These are phyloP conservation scores for Acanthurus tractus DNA, from an alignment of 2,797 vertebrate species.

Conservation along the genomic window DNA sequence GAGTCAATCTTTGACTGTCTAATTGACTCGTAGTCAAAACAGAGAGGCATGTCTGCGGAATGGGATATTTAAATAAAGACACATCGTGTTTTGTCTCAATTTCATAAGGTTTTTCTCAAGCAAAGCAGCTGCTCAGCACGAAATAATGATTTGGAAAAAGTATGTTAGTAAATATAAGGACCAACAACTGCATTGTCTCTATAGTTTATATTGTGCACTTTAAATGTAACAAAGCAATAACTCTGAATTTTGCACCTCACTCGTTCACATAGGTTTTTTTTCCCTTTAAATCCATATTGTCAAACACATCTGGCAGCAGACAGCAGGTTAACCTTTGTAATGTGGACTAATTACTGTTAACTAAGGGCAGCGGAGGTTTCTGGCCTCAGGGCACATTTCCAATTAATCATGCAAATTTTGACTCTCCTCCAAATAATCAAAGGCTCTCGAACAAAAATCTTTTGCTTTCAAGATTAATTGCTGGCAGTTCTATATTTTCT, in stretches of 20 bases:
- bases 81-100: conserved; percentile 23
- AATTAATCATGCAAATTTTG: conserved; percentile 61
- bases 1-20: conserved; percentile 52
- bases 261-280: not conserved
- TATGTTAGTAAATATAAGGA: not conserved
- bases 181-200: not conserved
- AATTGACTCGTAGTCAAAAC: conserved; percentile 37
- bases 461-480: conserved; percentile 57
- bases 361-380: conserved; percentile 25
- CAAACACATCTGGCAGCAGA: conserved; percentile 26
- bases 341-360: conserved; percentile 55
- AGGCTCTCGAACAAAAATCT: conserved; percentile 39
- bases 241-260: not conserved
- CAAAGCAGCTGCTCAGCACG: conserved; percentile 24
- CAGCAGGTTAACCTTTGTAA: conserved; percentile 37
- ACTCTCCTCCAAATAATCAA: conserved; percentile 59
- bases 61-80: conserved; percentile 48
- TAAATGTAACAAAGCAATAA: not conserved
- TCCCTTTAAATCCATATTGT: conserved; percentile 5
- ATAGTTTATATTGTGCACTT: not conserved
- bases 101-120: conserved; percentile 15
- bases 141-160: conserved; percentile 17
- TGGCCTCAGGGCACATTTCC: conserved; percentile 51
- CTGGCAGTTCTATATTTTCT: conserved; percentile 35
- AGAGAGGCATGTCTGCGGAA: conserved; percentile 35